A percentile compares a stretch with the other conserved stretches of the same genome.
Conservation (phyloP, 2,888 invertebrate species). For the Aelia acuminata region DNA sequence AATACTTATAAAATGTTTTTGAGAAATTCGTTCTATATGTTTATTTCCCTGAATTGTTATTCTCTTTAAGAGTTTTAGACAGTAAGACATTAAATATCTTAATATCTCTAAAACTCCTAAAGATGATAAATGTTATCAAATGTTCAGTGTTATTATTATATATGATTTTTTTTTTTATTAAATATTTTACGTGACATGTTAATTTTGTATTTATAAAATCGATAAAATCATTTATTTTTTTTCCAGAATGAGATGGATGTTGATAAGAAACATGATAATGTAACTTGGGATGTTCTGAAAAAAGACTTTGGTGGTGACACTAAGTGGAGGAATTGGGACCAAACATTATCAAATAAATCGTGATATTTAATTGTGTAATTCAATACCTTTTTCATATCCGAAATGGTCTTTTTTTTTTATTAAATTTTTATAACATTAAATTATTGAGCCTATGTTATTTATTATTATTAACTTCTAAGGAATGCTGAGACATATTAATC, state of each 20-base stretch:
- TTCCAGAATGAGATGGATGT: not conserved
- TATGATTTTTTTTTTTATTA: no score
- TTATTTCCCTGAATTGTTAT: no score
- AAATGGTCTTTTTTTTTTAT: not conserved
- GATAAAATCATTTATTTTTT: not conserved
- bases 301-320: slow-evolving; percentile 17
- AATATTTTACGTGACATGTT: no score
- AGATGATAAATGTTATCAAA: no score
- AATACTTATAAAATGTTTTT: no score
- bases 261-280: not conserved
- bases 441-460: not conserved
- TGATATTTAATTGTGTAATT: not conserved
- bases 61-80: no score
- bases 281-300: slow-evolving; percentile 52
- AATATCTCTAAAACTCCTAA: no score
- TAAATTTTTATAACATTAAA: no score
- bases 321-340: slow-evolving; percentile 54
- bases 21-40: no score
- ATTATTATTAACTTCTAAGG: not conserved
- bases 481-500: not conserved
- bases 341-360: not conserved
- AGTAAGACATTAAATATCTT: no score
- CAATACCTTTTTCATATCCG: not conserved
- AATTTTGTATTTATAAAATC: no score
- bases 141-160: no score